phyloP scores from a whole-genome alignment of 1,140 invertebrate species.

The Drosophila nigromelanica region DNA sequence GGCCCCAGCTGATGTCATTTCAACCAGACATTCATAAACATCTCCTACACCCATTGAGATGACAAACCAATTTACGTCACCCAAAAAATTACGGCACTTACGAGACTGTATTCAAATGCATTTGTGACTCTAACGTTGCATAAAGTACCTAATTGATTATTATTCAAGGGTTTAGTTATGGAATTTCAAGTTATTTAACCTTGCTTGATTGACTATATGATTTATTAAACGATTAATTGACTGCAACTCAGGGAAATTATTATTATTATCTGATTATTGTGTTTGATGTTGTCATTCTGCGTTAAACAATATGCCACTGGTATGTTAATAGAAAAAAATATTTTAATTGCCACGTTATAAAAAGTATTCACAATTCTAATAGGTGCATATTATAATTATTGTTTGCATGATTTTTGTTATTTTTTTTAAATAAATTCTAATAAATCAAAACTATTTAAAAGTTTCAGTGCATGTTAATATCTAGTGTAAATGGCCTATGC shows the following conservation, averaged over 20 bases:
- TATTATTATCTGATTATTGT: neutral
- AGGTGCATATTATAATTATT: too few relatives aligned
- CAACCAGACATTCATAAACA: too few relatives aligned
- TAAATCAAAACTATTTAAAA: too few relatives aligned
- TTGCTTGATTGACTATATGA: conserved; percentile 18
- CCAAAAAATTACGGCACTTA: conserved; percentile 5
- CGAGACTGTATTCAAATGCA: conserved; percentile 55
- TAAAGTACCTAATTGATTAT: conserved; percentile 18
- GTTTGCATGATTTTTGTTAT: too few relatives aligned
- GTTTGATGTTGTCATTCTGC: conserved; percentile 8
- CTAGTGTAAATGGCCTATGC: neutral
- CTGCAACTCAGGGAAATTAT: neutral
- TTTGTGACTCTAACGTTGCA: conserved; percentile 3
- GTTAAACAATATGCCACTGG: neutral
- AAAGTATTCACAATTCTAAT: too few relatives aligned
- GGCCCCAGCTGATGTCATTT: conserved; percentile 50
- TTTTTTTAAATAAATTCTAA: too few relatives aligned
- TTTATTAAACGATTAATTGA: conserved; percentile 6
- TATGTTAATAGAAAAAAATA: neutral
- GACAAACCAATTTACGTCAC: conserved; percentile 42
- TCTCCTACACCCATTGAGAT: neutral
- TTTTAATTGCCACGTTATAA: too few relatives aligned
- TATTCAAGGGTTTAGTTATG: conserved; percentile 16
- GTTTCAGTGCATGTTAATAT: too few relatives aligned
- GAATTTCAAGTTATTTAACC: conserved; percentile 11